phyloP scores from a whole-genome alignment of 2,888 invertebrate genomes.

The Serrognathus titanus region DNA sequence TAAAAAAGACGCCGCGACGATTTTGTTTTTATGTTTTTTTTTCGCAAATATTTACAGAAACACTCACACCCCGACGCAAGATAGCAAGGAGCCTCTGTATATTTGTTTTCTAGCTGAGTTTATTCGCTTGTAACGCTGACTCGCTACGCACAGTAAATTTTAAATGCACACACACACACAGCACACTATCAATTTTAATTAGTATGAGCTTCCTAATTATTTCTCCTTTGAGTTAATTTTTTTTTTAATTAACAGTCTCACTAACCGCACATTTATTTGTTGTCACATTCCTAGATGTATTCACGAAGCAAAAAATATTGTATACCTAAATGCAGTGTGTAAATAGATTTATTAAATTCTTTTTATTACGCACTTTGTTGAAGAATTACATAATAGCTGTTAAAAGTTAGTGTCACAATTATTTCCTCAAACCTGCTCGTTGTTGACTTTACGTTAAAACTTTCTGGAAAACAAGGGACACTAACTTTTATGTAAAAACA shows the following conservation, averaged over 20 bases:
- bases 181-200: slow-evolving; percentile 1
- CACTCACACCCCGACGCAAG: neutral
- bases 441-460: too few relatives aligned
- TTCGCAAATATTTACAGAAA: neutral
- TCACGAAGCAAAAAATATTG: too few relatives aligned
- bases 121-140: neutral
- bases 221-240: neutral
- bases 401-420: too few relatives aligned
- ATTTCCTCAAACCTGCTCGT: too few relatives aligned
- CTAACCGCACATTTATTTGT: slow-evolving; percentile 5
- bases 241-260: neutral
- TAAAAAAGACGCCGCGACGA: neutral
- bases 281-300: neutral
- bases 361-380: too few relatives aligned
- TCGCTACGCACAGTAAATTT: slow-evolving; percentile 1
- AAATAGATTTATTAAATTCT: too few relatives aligned
- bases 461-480: too few relatives aligned
- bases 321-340: too few relatives aligned
- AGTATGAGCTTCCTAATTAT: slow-evolving; percentile 1
- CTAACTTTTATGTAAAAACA: too few relatives aligned
- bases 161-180: neutral
- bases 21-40: neutral
- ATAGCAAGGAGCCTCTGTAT: neutral
- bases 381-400: too few relatives aligned
- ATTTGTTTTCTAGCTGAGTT: neutral